phyloP scores from a whole-genome alignment of 2,797 vertebrate genomes.

The Girardinus metallicus region DNA sequence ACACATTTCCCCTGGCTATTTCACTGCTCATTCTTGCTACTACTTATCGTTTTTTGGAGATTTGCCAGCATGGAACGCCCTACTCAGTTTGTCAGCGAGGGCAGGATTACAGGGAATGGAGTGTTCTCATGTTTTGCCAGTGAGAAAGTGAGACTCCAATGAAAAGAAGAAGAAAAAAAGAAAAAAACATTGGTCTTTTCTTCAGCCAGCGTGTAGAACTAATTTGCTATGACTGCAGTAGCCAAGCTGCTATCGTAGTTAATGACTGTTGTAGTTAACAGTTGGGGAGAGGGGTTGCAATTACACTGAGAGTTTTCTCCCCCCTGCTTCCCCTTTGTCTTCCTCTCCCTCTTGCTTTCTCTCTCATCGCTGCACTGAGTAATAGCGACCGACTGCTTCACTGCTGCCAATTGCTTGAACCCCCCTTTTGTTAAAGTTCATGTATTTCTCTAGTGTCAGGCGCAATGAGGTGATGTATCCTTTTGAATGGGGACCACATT shows the following conservation, averaged over 20 bases:
- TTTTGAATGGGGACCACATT: conserved; percentile 80
- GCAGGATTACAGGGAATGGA: conserved; percentile 51
- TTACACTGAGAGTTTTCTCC: conserved; percentile 81
- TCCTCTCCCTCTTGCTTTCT: conserved; percentile 60
- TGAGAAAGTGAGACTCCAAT: conserved; percentile 40
- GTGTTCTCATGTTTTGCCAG: conserved; percentile 26
- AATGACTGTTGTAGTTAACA: conserved; percentile 88
- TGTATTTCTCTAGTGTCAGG: conserved; percentile 81
- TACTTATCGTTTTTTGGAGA: conserved; percentile 66
- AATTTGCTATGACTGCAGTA: conserved; percentile 86
- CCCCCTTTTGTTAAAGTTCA: conserved; percentile 85
- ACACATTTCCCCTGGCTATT: conserved; percentile 72
- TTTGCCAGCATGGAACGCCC: conserved; percentile 64
- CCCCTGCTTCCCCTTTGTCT: conserved; percentile 71
- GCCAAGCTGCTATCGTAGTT: conserved; percentile 86
- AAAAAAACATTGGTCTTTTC: conserved; percentile 56
- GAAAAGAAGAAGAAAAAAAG: conserved; percentile 1
- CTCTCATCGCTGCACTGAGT: conserved; percentile 74
- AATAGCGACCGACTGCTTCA: conserved; percentile 77
- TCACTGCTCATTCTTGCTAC: conserved; percentile 54
- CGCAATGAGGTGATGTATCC: conserved; percentile 82
- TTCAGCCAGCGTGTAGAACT: conserved; percentile 78
- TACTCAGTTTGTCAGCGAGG: conserved; percentile 71
- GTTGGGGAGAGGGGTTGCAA: conserved; percentile 84
- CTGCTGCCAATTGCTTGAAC: conserved; percentile 82